Evolutionary conservation across 1,140 invertebrate genomes (phyloP).

Genomic region (Rhynchophorus ferrugineus): DNA sequence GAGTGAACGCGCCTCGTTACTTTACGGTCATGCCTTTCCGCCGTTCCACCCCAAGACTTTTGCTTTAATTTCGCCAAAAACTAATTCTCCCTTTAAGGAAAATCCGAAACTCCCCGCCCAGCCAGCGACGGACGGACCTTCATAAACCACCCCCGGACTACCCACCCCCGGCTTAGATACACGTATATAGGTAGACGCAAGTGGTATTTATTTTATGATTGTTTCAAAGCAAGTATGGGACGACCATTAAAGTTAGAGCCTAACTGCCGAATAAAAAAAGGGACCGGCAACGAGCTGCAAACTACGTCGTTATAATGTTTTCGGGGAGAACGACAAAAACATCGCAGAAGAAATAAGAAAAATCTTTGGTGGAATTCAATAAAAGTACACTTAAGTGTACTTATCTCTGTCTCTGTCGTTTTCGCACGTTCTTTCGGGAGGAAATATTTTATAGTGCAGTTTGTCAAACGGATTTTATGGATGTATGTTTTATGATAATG

Average conservation of each 20-base stretch:
- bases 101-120: not conserved
- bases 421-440: too few relatives aligned
- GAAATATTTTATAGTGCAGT: conserved; percentile 18
- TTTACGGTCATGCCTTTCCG: not conserved
- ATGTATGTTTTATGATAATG: conserved; percentile 19
- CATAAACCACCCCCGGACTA: not conserved
- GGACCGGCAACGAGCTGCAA: conserved; percentile 9
- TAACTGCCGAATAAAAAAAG: conserved; percentile 20
- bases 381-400: conserved; percentile 18
- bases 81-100: not conserved
- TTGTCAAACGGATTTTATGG: conserved; percentile 15
- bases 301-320: conserved; percentile 18
- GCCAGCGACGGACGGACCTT: not conserved
- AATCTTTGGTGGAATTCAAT: conserved; percentile 22
- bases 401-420: too few relatives aligned
- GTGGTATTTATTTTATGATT: conserved; percentile 12
- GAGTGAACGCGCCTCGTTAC: too few relatives aligned
- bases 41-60: not conserved
- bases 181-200: conserved; percentile 13
- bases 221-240: conserved; percentile 6
- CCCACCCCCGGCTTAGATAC: not conserved
- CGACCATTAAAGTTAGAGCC: conserved; percentile 15
- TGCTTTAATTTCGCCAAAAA: not conserved
- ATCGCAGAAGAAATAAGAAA: conserved; percentile 14
- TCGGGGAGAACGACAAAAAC: conserved; percentile 14